Percentiles rank a stretch among this genome's conserved stretches.
phyloP scores from a whole-genome alignment of 2,888 invertebrate species.

The Oxytorus armatus region DNA sequence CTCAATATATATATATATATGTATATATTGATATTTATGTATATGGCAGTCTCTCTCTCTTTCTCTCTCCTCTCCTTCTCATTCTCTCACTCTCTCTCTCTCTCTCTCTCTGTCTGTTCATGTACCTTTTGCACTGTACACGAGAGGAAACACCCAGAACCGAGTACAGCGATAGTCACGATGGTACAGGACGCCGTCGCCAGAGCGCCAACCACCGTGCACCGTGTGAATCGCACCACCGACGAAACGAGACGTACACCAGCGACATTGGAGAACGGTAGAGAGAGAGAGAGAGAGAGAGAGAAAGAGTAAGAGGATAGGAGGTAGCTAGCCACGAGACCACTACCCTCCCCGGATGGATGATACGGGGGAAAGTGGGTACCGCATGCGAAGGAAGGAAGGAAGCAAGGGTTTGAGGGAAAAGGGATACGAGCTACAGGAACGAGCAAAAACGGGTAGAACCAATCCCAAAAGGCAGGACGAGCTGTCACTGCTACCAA shows the following conservation, averaged over 20 bases:
- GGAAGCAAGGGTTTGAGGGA: slow-evolving; percentile 17
- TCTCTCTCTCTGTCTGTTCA: too few relatives aligned
- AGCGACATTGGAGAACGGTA: not conserved
- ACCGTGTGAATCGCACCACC: slow-evolving; percentile 28
- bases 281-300: slow-evolving; percentile 14
- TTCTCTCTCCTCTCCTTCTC: too few relatives aligned
- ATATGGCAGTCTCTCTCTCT: not conserved
- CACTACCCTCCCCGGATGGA: slow-evolving; percentile 44
- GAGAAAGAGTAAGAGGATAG: slow-evolving; percentile 13
- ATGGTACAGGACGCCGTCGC: slow-evolving; percentile 50
- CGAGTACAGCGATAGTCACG: slow-evolving; percentile 4
- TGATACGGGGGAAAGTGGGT: slow-evolving; percentile 40
- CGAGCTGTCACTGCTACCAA: slow-evolving; percentile 73
- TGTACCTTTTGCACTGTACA: slow-evolving; percentile 23
- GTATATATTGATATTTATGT: not conserved
- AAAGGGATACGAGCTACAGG: slow-evolving; percentile 13
- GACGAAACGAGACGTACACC: slow-evolving; percentile 10
- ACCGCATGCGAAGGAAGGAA: not conserved
- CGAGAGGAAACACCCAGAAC: slow-evolving; percentile 35
- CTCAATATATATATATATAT: slow-evolving; percentile 5
- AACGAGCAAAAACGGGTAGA: slow-evolving; percentile 41
- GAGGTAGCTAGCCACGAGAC: slow-evolving; percentile 27
- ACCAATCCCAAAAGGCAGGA: slow-evolving; percentile 58
- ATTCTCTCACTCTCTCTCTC: not conserved
- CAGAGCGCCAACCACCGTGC: slow-evolving; percentile 52